Base-by-base conservation (phyloP, 1,140 invertebrate genomes). In the Vanessa tameamea region DNA sequence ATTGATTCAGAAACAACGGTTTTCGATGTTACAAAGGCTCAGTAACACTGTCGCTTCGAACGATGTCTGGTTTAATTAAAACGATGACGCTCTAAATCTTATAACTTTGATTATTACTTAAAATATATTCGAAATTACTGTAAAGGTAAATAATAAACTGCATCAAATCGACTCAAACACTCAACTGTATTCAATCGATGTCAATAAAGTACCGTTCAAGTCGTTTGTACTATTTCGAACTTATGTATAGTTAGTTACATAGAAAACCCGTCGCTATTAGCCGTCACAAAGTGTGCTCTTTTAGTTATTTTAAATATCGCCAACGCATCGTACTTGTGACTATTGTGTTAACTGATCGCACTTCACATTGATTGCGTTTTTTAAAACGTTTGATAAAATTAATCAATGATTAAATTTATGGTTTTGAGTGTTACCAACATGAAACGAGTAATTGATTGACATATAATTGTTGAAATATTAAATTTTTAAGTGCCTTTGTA, bases 131-230 rank as follows among this genome's bases (percentile, higher is more conserved):
- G 3, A 31, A 31, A 50, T 50, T 14, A 50, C 48, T 14, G 48
- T 15, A 50, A 50, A 50, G 1, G 5, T 50, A 13, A 53, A 16
- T 53, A 53, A 3, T 16, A 51, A n/a, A 53, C 15, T 15, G n/a
- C 7, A 53, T n/a, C 8, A 48, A 15, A 14, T n/a, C 13, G 13
- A 50, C 2, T 15, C 13, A n/a, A 6, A 50, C 13, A 15, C 48
- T 15, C 4, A 12, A 12, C 48, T 50, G 2, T 50, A 61, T 26
- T 69, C 26, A 59, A 23, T 20, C 37, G 47, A 63, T 61, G 43
- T 63, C 65, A 14, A 67, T 59, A 70, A 70, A 70, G 7, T 48
- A 48, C 68, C 20, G 37, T 61, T 70, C 3, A 43, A 47, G 59
- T 57, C 11, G 26, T 15, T 26, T 3, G 31, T 26, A 13, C 5